Percentiles rank a stretch among this genome's conserved stretches.
These are phyloP conservation scores for Drosophila burlai DNA, from an alignment of 1,140 invertebrate genomes.

Conservation along the genomic window DNA sequence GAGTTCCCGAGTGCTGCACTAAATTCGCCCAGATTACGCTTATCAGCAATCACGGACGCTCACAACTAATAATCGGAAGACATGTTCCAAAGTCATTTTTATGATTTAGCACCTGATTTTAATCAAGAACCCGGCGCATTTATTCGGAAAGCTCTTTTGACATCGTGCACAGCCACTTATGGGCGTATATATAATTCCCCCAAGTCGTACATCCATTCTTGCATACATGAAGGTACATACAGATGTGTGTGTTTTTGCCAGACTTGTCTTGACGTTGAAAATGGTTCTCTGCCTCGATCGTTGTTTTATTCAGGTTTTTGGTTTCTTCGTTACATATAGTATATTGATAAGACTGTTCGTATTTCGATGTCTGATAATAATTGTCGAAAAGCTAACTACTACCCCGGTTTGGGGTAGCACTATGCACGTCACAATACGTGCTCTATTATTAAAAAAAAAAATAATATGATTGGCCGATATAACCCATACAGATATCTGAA, in stretches of 20 bases:
- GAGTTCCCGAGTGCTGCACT: conserved; percentile 2
- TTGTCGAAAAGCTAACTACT: conserved; percentile 8
- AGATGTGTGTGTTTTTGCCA: background rate
- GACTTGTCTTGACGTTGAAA: conserved; percentile 7
- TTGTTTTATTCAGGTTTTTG: conserved; percentile 21
- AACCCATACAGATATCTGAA: conserved; percentile 12
- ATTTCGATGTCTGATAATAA: conserved; percentile 26
- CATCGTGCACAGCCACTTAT: conserved; percentile 44
- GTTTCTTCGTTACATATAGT: conserved; percentile 15
- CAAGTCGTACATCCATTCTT: conserved; percentile 6
- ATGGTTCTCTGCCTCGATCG: conserved; percentile 4
- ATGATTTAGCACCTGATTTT: conserved; percentile 67
- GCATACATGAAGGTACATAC: background rate
- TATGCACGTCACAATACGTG: conserved; percentile 18
- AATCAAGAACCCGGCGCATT: conserved; percentile 45
- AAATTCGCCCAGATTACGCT: conserved; percentile 15
- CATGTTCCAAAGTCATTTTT: conserved; percentile 54
- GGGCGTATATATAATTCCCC: conserved; percentile 21
- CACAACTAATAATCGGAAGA: conserved; percentile 51
- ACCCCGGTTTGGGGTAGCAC: background rate
- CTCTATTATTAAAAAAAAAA: conserved; percentile 11
- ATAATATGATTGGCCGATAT: conserved; percentile 15
- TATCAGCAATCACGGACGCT: conserved; percentile 44
- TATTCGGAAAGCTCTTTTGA: conserved; percentile 28
- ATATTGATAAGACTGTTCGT: conserved; percentile 21